Evolutionary conservation across 1,140 invertebrate genomes (phyloP).

Genomic region (Pseudomyrmex gracilis): DNA sequence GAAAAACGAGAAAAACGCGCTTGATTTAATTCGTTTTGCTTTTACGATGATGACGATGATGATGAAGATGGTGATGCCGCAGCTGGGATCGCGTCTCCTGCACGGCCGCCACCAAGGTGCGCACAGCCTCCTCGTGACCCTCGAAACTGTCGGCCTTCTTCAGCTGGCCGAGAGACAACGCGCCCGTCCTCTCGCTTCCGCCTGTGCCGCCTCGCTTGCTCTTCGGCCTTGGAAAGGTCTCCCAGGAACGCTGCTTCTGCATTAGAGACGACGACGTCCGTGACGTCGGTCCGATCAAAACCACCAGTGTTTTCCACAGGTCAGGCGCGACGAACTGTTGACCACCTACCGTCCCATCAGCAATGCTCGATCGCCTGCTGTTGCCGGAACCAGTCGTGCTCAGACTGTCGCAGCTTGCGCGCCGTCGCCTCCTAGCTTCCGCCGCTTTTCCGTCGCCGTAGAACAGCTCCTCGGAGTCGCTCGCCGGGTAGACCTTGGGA

Average conservation of each 20-base stretch:
- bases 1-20: background rate
- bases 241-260: slow-evolving; percentile 89
- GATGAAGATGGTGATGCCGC: slow-evolving; percentile 81
- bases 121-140: slow-evolving; percentile 90
- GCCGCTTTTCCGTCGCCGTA: slow-evolving; percentile 79
- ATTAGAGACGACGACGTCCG: slow-evolving; percentile 84
- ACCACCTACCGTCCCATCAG: slow-evolving; percentile 79
- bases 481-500: slow-evolving; percentile 86
- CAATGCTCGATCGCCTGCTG: slow-evolving; percentile 85
- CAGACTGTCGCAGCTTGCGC: slow-evolving; percentile 83
- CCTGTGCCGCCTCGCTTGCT: slow-evolving; percentile 75
- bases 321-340: slow-evolving; percentile 79
- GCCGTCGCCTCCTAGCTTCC: slow-evolving; percentile 75
- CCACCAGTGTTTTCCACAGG: slow-evolving; percentile 84
- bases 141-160: slow-evolving; percentile 90
- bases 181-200: slow-evolving; percentile 55
- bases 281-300: slow-evolving; percentile 84
- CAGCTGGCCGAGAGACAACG: slow-evolving; percentile 80
- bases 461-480: slow-evolving; percentile 88
- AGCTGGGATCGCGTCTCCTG: slow-evolving; percentile 88
- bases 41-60: slow-evolving; percentile 83
- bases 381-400: slow-evolving; percentile 83
- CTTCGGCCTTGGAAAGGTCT: slow-evolving; percentile 88
- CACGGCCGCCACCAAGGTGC: slow-evolving; percentile 89
- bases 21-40: slow-evolving; percentile 83